Conservation (phyloP, 2,797 vertebrate species). For the Podarcis siculus region DNA sequence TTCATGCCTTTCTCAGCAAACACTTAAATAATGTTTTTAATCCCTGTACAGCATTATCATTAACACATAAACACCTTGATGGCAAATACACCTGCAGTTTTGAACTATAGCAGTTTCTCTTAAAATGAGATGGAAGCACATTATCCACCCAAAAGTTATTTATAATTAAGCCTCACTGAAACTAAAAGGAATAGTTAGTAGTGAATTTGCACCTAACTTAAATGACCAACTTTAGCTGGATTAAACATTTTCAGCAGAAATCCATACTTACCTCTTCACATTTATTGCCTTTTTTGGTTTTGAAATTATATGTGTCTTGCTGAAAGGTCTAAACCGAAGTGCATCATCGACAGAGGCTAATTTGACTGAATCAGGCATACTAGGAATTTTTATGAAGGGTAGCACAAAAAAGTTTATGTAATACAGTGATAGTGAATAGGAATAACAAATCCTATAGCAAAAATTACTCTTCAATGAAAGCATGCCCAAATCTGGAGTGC, state of each 20-base stretch:
- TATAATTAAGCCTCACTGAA: background rate
- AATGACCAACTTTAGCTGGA: background rate
- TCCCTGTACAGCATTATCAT: background rate
- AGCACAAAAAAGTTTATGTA: background rate
- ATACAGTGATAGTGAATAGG: background rate
- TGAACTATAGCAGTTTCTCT: background rate
- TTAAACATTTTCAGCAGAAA: background rate
- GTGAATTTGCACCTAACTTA: background rate
- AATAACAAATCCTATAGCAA: background rate
- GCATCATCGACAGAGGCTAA: background rate
- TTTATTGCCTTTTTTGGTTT: constrained; percentile 15
- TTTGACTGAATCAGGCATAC: background rate
- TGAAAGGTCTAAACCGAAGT: background rate
- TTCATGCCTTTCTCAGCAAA: constrained; percentile 1
- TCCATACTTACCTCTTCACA: background rate
- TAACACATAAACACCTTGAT: background rate
- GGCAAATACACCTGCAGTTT: background rate
- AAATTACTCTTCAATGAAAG: background rate
- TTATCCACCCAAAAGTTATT: background rate
- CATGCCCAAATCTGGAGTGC: background rate
- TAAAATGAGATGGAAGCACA: background rate
- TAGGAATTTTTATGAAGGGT: background rate
- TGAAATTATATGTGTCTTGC: background rate
- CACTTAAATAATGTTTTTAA: background rate
- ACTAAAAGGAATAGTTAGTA: background rate